phyloP scores from a whole-genome alignment of 2,888 invertebrate genomes.

The Acleris literana region DNA sequence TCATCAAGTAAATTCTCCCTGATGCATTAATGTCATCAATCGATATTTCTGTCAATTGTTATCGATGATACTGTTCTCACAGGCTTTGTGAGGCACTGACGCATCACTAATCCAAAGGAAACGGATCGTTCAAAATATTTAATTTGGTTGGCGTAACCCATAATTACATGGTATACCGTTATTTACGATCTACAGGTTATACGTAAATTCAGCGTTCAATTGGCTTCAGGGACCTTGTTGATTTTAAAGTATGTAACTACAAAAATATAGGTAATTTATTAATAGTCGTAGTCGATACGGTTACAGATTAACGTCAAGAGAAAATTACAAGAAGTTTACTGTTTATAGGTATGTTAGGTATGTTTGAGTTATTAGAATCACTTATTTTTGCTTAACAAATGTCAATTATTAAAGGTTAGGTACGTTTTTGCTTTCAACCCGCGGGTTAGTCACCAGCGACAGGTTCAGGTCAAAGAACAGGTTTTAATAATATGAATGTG shows the following conservation, averaged over 20 bases:
- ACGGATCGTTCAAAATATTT: conserved; percentile 71
- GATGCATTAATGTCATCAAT: conserved; percentile 15
- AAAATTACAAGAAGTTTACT: conserved; percentile 4
- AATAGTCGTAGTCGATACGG: conserved; percentile 24
- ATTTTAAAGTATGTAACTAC: conserved; percentile 36
- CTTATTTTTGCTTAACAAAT: background rate
- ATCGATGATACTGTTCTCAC: conserved; percentile 28
- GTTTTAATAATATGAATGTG: conserved; percentile 32
- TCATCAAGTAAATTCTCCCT: too few species aligned
- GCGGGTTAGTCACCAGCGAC: conserved; percentile 15
- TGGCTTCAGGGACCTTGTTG: conserved; percentile 40
- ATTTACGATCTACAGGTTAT: conserved; percentile 59
- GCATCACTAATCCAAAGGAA: conserved; percentile 63
- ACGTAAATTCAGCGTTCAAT: conserved; percentile 60
- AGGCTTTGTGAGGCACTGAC: conserved; percentile 42
- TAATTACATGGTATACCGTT: conserved; percentile 68
- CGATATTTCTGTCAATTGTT: conserved; percentile 28
- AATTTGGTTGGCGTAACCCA: conserved; percentile 69
- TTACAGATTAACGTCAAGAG: conserved; percentile 24
- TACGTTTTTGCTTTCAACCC: conserved; percentile 20
- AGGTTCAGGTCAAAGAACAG: conserved; percentile 22
- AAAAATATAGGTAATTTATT: conserved; percentile 27
- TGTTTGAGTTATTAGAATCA: too few species aligned
- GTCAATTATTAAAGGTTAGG: conserved; percentile 17
- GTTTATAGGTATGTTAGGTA: too few species aligned